Evolutionary conservation across 2,113 vertebrate genomes (phyloP).

Genomic region (Brachirus orientalis): DNA sequence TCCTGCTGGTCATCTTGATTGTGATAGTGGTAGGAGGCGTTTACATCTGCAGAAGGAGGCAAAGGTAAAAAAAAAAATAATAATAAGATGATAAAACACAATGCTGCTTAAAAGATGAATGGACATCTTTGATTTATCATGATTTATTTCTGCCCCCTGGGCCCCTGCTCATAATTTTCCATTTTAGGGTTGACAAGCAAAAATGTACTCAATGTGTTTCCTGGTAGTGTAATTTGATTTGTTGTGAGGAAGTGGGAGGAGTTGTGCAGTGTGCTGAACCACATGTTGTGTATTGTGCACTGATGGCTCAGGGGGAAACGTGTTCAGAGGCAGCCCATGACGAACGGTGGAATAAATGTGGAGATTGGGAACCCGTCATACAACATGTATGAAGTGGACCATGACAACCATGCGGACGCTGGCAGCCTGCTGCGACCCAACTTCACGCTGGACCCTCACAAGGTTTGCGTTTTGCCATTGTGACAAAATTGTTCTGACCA

Average conservation of each 20-base stretch:
- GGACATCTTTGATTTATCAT: constrained; percentile 8
- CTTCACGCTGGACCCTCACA: constrained; percentile 94
- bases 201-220: too few relatives aligned
- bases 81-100: background rate
- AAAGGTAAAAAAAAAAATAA: constrained; percentile 83
- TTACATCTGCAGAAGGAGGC: constrained; percentile 93
- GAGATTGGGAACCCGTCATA: constrained; percentile 99
- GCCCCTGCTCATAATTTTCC: constrained; percentile 27
- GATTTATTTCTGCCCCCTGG: background rate
- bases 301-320: constrained; percentile 88
- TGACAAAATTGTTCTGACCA: too few relatives aligned
- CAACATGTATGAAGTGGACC: constrained; percentile 98
- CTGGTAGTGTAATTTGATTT: constrained; percentile 3
- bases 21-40: constrained; percentile 93
- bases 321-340: constrained; percentile 95
- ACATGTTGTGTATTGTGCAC: constrained; percentile 32
- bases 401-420: constrained; percentile 90
- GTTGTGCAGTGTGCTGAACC: constrained; percentile 18
- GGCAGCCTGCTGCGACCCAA: constrained; percentile 91
- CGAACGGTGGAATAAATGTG: constrained; percentile 96
- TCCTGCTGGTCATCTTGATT: constrained; percentile 93
- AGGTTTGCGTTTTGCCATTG: constrained; percentile 80
- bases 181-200: too few relatives aligned
- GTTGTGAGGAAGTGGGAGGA: constrained; percentile 1
- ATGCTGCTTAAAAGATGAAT: constrained; percentile 32